Evolutionary conservation across 2,888 invertebrate species (phyloP).

Genomic region (Tromatobia lineatoria): DNA sequence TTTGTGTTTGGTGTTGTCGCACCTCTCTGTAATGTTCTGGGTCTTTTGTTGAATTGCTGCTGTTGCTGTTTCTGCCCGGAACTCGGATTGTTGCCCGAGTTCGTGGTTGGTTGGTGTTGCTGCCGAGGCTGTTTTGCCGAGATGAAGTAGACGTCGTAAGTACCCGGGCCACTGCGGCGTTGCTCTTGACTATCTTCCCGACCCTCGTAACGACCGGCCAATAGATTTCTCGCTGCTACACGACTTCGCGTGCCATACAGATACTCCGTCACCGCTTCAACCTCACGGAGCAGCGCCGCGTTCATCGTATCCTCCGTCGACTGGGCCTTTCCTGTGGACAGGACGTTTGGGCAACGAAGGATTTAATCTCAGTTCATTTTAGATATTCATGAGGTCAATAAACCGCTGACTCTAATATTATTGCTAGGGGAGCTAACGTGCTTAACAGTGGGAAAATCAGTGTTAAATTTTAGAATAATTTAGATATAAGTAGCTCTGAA

Average conservation of each 20-base stretch:
- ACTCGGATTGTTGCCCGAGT: constrained; percentile 69
- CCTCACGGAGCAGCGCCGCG: constrained; percentile 87
- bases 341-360: not conserved
- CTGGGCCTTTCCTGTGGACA: constrained; percentile 81
- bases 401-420: no score
- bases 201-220: constrained; percentile 84
- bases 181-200: constrained; percentile 78
- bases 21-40: constrained; percentile 85
- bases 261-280: constrained; percentile 87
- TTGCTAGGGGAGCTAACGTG: no score
- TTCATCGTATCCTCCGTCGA: constrained; percentile 84
- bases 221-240: constrained; percentile 86
- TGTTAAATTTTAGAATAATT: no score
- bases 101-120: constrained; percentile 56
- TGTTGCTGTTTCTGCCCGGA: constrained; percentile 74
- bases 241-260: constrained; percentile 87
- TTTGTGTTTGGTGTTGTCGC: constrained; percentile 85
- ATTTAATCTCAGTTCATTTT: not conserved
- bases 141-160: constrained; percentile 81
- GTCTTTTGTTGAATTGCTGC: constrained; percentile 82
- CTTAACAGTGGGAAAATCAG: no score
- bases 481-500: no score
- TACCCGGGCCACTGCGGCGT: constrained; percentile 69
- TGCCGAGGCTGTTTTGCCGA: constrained; percentile 79
- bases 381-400: not conserved